These are phyloP conservation scores for Homarus gammarus DNA, from an alignment of 2,888 invertebrate species.

Conservation along the genomic window DNA sequence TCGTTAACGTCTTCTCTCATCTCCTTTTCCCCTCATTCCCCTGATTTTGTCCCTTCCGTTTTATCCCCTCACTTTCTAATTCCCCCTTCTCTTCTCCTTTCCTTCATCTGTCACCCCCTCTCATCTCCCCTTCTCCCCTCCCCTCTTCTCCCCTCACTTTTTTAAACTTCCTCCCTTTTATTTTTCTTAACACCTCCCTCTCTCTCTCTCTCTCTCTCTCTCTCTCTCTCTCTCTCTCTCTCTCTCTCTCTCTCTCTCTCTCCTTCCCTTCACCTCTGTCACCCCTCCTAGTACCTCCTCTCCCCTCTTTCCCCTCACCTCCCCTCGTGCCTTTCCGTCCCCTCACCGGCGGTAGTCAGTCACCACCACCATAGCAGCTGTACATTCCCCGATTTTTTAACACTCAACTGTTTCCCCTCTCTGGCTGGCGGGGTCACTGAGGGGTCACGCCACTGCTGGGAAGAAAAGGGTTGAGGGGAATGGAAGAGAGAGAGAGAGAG, in stretches of 20 bases:
- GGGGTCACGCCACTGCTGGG: slow-evolving; percentile 11
- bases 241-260: neutral
- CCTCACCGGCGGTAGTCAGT: slow-evolving; percentile 4
- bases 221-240: neutral
- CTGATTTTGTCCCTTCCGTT: no score
- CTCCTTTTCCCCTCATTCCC: neutral
- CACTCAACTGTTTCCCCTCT: slow-evolving; percentile 47
- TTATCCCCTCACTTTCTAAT: neutral
- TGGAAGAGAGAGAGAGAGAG: neutral
- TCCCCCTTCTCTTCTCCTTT: no score
- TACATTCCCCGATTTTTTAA: slow-evolving; percentile 54
- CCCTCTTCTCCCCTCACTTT: neutral
- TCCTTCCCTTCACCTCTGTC: neutral
- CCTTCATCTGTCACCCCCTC: neutral
- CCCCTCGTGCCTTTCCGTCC: neutral
- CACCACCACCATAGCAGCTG: slow-evolving; percentile 47
- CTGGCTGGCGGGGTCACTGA: slow-evolving; percentile 23
- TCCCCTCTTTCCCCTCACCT: neutral
- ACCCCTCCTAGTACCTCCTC: neutral
- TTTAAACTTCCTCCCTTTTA: neutral
- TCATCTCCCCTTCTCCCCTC: neutral
- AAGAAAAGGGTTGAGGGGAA: slow-evolving; percentile 20
- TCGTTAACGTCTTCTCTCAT: neutral
- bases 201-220: neutral
- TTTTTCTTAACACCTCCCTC: neutral